Percentiles rank a stretch among this genome's conserved stretches.
phyloP scores from a whole-genome alignment of 2,113 vertebrate genomes.

The Theropithecus gelada region DNA sequence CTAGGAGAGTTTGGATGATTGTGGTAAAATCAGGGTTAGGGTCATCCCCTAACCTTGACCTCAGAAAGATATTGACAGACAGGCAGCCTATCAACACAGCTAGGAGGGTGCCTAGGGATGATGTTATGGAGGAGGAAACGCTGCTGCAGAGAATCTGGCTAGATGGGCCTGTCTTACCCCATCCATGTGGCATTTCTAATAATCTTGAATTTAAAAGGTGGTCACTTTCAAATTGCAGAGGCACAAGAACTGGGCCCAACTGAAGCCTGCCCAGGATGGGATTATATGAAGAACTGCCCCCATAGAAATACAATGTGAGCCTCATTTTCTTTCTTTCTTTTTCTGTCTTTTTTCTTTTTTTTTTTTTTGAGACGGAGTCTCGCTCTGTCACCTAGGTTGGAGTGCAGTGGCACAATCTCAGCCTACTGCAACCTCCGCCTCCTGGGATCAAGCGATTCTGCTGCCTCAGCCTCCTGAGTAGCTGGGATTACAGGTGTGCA shows the following conservation, averaged over 20 bases:
- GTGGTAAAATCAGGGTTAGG: accelerated
- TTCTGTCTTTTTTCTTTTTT: no score
- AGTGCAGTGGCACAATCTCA: accelerated
- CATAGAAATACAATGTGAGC: accelerated
- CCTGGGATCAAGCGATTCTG: no score
- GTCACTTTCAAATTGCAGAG: accelerated
- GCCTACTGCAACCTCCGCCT: no score
- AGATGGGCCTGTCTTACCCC: no score
- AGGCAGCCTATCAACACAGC: background rate
- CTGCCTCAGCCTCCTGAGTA: no score
- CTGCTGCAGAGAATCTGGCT: background rate
- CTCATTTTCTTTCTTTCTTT: no score
- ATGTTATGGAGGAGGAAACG: accelerated
- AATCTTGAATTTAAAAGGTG: no score
- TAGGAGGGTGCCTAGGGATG: accelerated
- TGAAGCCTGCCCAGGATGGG: background rate
- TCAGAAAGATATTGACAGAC: background rate
- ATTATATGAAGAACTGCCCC: background rate
- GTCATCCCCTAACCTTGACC: background rate
- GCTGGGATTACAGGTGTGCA: no score
- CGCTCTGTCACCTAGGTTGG: no score
- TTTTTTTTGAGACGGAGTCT: no score
- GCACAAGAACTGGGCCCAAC: background rate
- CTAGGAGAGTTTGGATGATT: accelerated
- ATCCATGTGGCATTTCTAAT: accelerated